A percentile compares a stretch with the other conserved stretches of the same genome.
Conservation (phyloP, 53 echinoderm and acorn worm genomes). For the Mesocentrotus franciscanus region DNA sequence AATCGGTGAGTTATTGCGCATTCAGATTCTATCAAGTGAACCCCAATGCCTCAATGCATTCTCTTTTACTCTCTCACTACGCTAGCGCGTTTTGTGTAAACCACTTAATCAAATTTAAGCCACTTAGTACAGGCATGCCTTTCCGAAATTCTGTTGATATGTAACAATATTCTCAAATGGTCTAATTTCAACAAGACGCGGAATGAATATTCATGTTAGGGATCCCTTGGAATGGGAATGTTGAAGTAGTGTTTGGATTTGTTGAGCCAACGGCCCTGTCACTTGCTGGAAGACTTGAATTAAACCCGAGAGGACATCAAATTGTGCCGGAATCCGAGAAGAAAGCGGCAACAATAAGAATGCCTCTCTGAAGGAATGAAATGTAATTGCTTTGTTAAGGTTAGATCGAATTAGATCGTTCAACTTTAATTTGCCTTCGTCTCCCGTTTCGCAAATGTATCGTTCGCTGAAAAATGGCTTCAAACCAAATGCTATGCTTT, state of each 20-base stretch:
- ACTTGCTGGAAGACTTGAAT: neutral
- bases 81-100: neutral
- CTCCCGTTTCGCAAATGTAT: constrained; percentile 15
- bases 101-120: neutral
- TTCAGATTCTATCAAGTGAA: too few species aligned
- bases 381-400: constrained; percentile 42
- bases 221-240: neutral
- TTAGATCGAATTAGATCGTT: constrained; percentile 34
- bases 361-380: neutral
- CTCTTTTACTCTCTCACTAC: too few species aligned
- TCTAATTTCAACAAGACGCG: neutral
- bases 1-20: too few species aligned
- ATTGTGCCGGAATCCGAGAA: neutral
- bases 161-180: neutral
- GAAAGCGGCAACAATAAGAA: neutral
- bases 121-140: neutral
- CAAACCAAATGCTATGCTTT: neutral
- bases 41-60: too few species aligned
- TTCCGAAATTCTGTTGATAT: neutral
- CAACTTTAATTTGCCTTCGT: constrained; percentile 25
- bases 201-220: neutral
- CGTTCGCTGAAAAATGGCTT: constrained; percentile 23
- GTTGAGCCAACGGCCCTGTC: neutral
- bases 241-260: neutral
- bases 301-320: neutral